Base-by-base conservation (phyloP, 1,140 invertebrate species). In the Aradophagus sp. region DNA sequence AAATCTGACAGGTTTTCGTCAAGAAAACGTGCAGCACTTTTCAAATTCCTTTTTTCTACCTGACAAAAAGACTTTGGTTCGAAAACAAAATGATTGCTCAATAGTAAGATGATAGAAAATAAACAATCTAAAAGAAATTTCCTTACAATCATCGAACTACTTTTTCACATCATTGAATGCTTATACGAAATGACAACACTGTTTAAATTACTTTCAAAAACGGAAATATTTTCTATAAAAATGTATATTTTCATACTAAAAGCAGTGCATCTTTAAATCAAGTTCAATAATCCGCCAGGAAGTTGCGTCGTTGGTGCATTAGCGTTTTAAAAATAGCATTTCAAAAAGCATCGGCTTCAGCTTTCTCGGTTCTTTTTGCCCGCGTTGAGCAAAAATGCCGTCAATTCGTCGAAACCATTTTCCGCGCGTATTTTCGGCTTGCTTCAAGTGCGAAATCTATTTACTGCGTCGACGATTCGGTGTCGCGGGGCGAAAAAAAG, bases 391-490 rank as follows among this genome's bases (percentile, higher is more conserved):
- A 69, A 69, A 69, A 69, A 69, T 69, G 66, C 66, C 56, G 56
- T 7, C 56, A 50, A 62, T 70, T 70, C 66, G 66, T 42, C 56
- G 66, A 69, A 69, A 62, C 66, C 56, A 69, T 69, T 69, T 69
- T 69, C 66, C 66, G 44, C 66, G 66, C 56, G 56, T 69, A 69
- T 69, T 69, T 69, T 69, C 48, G 66, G 66, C 48, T 4, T 12
- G 41, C 55, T 42, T 62, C 31, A 55, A 62, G 26, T 62, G 66
- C 26, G 56, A 53, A 69, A 42, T 56, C 56, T 69, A 68, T 68
- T 68, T 68, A 38, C 55, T 55, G 48, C 48, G 39, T 7, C 32
- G 27, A 32, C 34, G 35, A 23, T 2, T 15, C 20, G 42, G 12
- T 45, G 41, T 34, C 17, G 50, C 42, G 41, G 17, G 16, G 27